Base-by-base conservation (phyloP, 2,113 vertebrate species). In the Oryzias celebensis region DNA sequence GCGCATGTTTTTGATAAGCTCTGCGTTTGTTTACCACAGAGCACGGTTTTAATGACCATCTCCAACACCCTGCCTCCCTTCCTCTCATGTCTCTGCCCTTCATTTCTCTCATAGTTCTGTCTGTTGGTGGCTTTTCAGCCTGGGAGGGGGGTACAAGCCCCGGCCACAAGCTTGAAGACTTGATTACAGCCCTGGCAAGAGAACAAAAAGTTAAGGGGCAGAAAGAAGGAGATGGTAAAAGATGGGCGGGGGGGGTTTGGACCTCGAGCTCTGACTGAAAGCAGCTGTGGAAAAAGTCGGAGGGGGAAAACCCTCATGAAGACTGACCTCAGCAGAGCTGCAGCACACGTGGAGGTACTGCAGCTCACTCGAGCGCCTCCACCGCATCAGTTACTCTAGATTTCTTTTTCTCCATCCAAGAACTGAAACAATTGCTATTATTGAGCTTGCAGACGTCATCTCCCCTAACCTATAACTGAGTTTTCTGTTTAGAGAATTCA, bases 121-220 rank as follows among this genome's bases (percentile, higher is more conserved):
- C 90, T 91, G 91, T 92, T 93, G 93, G 93, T 91, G 88, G 89
- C 86, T 90, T 87, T 77, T 69, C 1, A 18, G 71, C 50, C 58
- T n/a, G 31, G 17, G 17, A 45, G 26, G 23, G 44, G 57, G 58
- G n/a, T 8, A n/a, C 66, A 72, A 55, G 68, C 83, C 82, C 90
- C 88, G 75, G 90, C 92, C 92, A 91, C 93, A 90, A 94, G 90
- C 88, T 36, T 94, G 91, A 92, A 94, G 93, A 91, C 91, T 94
- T 93, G 93, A 94, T 94, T 91, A 93, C 80, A 90, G 90, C 78
- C 89, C 91, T 92, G 87, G 88, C 92, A 91, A 89, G 89, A 92
- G 91, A 93, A 93, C 93, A 89, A 90, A 93, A 94, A 88, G 82
- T 80, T 80, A 65, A 90, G 86, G 88, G 89, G 91, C 94, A 85